Base-by-base conservation (phyloP, 2,113 vertebrate genomes). In the Clarias gariepinus region DNA sequence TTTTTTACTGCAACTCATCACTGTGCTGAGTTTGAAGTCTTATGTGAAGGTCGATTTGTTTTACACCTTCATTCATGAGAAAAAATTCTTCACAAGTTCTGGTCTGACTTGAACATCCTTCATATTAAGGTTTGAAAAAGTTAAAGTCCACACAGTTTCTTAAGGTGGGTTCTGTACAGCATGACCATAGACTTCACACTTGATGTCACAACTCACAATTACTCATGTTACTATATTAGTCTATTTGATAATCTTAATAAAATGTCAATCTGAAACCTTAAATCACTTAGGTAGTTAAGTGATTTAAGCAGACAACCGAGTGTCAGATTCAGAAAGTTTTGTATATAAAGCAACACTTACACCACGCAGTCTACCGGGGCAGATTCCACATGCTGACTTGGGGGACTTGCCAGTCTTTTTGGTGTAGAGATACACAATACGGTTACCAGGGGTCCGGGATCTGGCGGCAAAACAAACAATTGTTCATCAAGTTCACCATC, bases 341-440 rank as follows among this genome's bases (percentile, higher is more conserved):
- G 2, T 1, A 53, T 7, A 30, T 57, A 30, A 57, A 19, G 0
- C 2, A 18, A 10, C 47, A 96, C 98, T 98, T 93, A 99, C 98
- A 90, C 98, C 98, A 85, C 97, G 96, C 87, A 99, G 97, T 85
- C 98, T 96, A 91, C 98, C 98, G 52, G 98, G 97, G 92, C 96
- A 98, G 89, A 99, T 97, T 4, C 98, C 98, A 90, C 98, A 99
- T 63, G 97, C 96, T 0, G 98, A 99, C 90, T 99, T 99, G 0
- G 98, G 98, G 55, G 98, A 97, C 88, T 99, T 99, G 87, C 98
- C 98, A 19, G 98, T 96, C 89, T 99, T 99, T 95, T 99, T 99
- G 86, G 98, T 99, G 91, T 99, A 99, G 68, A 99, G 96, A 92
- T 99, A 99, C 91, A 99, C 98, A 60, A 99, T 97, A 53, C 97